phyloP scores from a whole-genome alignment of 2,888 invertebrate species.

The Megaustenia siamemsis region DNA sequence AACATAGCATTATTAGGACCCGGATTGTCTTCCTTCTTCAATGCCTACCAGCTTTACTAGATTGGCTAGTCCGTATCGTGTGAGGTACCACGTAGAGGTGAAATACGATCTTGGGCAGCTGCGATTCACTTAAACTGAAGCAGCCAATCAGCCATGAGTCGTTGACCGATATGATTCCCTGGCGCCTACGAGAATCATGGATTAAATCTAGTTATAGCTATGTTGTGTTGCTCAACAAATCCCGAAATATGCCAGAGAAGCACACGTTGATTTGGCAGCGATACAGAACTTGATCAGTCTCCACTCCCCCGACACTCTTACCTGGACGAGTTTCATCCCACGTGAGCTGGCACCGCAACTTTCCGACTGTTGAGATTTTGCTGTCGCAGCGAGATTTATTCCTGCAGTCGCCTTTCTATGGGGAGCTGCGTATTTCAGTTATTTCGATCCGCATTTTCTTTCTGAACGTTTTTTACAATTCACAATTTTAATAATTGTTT shows the following conservation, averaged over 20 bases:
- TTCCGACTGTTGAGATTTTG: background rate
- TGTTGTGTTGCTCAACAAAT: no score
- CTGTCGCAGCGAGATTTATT: conserved; percentile 11
- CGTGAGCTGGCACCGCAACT: background rate
- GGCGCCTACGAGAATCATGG: no score
- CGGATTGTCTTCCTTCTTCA: no score
- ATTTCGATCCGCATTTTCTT: background rate
- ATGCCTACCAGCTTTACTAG: no score
- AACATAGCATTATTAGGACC: no score
- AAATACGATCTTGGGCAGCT: no score
- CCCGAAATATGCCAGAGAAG: conserved; percentile 8
- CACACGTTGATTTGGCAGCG: conserved; percentile 4
- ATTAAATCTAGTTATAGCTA: no score
- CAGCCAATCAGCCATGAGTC: no score
- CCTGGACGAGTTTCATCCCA: background rate
- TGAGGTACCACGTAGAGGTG: no score
- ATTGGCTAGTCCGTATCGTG: no score
- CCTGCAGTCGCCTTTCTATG: background rate
- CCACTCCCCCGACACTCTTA: background rate
- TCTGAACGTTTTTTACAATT: background rate
- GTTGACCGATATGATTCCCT: no score
- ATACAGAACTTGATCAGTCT: background rate
- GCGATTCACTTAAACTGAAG: no score
- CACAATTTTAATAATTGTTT: background rate
- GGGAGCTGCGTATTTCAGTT: background rate